These are phyloP conservation scores for Rhogogaster chlorosoma DNA, from an alignment of 2,888 invertebrate genomes.

Conservation along the genomic window DNA sequence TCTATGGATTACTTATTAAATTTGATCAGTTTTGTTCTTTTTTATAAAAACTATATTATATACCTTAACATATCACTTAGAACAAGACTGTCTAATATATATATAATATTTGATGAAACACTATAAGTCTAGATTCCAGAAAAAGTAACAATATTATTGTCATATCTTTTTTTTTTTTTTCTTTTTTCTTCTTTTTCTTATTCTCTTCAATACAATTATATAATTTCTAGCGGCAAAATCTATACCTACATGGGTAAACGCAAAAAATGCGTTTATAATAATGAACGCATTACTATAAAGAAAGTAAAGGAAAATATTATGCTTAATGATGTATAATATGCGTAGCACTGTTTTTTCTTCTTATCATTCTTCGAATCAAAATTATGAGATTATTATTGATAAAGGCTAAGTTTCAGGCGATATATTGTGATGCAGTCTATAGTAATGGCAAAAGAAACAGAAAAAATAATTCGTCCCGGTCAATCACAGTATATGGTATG, in stretches of 20 bases:
- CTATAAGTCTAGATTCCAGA: background rate
- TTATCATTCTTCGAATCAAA: background rate
- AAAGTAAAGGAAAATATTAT: background rate
- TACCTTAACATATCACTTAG: constrained; percentile 70
- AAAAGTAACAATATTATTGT: constrained; percentile 9
- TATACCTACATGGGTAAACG: background rate
- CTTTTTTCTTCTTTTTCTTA: background rate
- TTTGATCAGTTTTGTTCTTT: constrained; percentile 55
- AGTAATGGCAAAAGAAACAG: background rate
- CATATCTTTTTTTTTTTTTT: background rate
- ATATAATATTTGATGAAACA: background rate
- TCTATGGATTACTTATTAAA: constrained; percentile 57
- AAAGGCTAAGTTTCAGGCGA: background rate
- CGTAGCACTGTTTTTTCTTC: background rate
- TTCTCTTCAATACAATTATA: background rate
- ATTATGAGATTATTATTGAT: background rate
- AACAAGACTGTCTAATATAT: constrained; percentile 62
- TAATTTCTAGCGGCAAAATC: background rate
- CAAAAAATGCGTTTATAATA: background rate
- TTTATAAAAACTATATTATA: constrained; percentile 57
- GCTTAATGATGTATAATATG: background rate
- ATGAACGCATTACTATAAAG: background rate
- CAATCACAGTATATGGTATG: background rate
- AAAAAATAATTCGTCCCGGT: background rate
- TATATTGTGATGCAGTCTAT: background rate